Conservation (phyloP, 2,888 invertebrate species). For the Hypselothyrea guttata region DNA sequence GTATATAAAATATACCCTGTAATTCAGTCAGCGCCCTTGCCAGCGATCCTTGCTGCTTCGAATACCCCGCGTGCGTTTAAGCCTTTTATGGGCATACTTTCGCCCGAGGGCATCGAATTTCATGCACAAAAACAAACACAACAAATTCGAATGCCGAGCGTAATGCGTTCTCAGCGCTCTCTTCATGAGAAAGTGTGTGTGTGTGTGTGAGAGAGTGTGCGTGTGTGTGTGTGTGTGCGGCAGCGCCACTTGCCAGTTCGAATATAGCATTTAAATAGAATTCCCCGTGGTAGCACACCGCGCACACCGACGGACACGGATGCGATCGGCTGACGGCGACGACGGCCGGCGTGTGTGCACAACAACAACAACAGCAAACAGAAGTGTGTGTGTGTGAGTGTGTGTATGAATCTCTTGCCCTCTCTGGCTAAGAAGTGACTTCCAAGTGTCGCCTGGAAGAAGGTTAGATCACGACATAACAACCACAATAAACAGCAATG, state of each 20-base stretch:
- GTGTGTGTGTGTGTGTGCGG: conserved; percentile 24
- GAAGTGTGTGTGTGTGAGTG: too few relatives aligned
- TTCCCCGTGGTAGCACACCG: conserved; percentile 50
- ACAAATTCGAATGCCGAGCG: conserved; percentile 48
- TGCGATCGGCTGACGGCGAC: conserved; percentile 30
- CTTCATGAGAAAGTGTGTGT: conserved; percentile 5
- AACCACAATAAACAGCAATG: too few relatives aligned
- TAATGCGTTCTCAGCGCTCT: conserved; percentile 33
- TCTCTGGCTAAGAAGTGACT: too few relatives aligned
- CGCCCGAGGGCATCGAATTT: conserved; percentile 80
- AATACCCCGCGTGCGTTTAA: conserved; percentile 40
- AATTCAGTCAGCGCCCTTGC: too few relatives aligned
- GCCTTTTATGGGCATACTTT: conserved; percentile 78
- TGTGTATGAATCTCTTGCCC: too few relatives aligned
- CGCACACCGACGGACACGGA: conserved; percentile 49
- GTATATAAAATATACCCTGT: conserved; percentile 4
- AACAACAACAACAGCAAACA: conserved; percentile 23
- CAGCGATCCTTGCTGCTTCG: neutral
- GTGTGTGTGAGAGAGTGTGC: conserved; percentile 14
- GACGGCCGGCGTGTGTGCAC: conserved; percentile 48
- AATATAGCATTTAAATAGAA: conserved; percentile 66
- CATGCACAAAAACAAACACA: conserved; percentile 65
- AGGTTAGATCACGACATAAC: too few relatives aligned
- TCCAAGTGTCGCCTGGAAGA: too few relatives aligned
- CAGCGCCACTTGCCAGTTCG: conserved; percentile 68